Percentiles rank a stretch among this genome's conserved stretches.
phyloP scores from a whole-genome alignment of 2,797 vertebrate species.

The Pachyuromys duprasi region DNA sequence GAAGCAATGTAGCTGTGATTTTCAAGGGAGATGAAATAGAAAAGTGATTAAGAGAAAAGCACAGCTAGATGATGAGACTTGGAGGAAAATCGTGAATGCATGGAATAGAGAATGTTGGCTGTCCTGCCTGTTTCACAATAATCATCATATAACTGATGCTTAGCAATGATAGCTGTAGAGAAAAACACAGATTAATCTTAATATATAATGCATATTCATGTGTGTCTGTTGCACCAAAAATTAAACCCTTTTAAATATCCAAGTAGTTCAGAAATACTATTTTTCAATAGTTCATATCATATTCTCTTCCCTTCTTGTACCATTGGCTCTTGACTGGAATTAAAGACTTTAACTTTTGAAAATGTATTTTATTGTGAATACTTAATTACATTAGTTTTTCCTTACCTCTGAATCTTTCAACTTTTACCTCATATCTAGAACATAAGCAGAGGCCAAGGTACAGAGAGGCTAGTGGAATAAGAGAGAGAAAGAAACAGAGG shows the following conservation, averaged over 20 bases:
- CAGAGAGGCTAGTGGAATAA: not conserved
- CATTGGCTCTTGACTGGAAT: not conserved
- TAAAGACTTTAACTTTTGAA: not conserved
- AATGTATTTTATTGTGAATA: not conserved
- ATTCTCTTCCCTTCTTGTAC: not conserved
- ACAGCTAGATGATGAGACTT: not conserved
- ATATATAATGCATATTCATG: not conserved
- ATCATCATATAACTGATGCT: not conserved
- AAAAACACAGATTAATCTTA: not conserved
- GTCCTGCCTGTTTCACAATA: not conserved
- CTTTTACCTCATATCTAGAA: not conserved
- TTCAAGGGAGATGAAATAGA: not conserved
- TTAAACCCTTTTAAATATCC: not conserved
- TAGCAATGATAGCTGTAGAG: not conserved
- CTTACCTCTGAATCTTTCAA: not conserved
- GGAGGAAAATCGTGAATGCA: not conserved
- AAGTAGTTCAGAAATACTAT: not conserved
- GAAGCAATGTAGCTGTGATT: not conserved
- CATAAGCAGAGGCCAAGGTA: not conserved
- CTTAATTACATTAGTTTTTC: not conserved
- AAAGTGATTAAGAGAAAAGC: not conserved
- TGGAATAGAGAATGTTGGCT: not conserved
- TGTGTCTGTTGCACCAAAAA: not conserved
- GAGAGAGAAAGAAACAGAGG: not conserved
- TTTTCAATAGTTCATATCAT: not conserved